A percentile compares a stretch with the other conserved stretches of the same genome.
These are phyloP conservation scores for Phortica okadai DNA, from an alignment of 2,888 invertebrate species.

Conservation along the genomic window DNA sequence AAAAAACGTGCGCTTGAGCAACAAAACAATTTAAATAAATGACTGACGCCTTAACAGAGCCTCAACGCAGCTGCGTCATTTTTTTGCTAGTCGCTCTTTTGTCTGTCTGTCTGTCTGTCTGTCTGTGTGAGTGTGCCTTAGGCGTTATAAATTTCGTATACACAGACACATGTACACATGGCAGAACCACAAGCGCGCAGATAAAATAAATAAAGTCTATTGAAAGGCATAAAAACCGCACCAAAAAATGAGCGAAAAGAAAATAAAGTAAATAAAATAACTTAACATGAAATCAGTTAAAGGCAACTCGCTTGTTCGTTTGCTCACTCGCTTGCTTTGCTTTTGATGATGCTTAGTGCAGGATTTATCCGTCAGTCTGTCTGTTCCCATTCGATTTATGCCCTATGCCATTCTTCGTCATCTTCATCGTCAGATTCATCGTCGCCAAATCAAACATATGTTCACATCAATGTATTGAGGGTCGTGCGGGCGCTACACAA, in stretches of 20 bases:
- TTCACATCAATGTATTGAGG: not conserved
- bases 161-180: not conserved
- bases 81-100: not conserved
- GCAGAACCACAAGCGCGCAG: not conserved
- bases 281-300: not conserved
- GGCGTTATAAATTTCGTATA: not conserved
- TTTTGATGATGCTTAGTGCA: conserved; percentile 5
- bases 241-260: not conserved
- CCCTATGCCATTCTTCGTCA: not conserved
- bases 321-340: not conserved
- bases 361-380: not conserved
- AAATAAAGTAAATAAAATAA: not conserved
- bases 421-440: not conserved
- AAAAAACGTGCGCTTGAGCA: not conserved
- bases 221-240: not conserved
- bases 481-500: not conserved
- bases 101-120: not conserved
- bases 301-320: not conserved
- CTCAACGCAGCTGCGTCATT: not conserved
- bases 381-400: no score
- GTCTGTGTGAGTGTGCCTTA: not conserved
- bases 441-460: conserved; percentile 15
- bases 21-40: conserved; percentile 16
- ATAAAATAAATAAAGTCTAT: conserved; percentile 17
- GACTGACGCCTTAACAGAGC: conserved; percentile 6